These are phyloP conservation scores for Cebidichthys violaceus DNA, from an alignment of 2,113 vertebrate species.

Conservation along the genomic window DNA sequence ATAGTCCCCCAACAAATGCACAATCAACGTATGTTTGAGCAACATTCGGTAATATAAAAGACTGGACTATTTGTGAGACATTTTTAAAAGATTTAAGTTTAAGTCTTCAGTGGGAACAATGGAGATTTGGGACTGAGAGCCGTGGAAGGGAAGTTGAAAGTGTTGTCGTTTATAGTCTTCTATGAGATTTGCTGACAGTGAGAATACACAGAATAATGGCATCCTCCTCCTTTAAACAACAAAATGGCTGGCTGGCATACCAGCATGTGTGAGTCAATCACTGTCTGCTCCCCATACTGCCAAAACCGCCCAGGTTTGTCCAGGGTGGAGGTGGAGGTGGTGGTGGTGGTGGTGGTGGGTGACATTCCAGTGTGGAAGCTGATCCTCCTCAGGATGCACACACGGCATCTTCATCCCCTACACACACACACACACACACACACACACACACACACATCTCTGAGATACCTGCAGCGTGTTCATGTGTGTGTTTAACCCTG, in stretches of 20 bases:
- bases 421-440: slow-evolving; percentile 7
- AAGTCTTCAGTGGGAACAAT: too few relatives aligned
- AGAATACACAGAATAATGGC: neutral
- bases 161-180: neutral
- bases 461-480: neutral
- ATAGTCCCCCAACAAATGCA: neutral
- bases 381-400: slow-evolving; percentile 7
- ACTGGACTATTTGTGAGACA: too few relatives aligned
- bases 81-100: too few relatives aligned
- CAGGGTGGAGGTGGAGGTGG: neutral
- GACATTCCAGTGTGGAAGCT: slow-evolving; percentile 13
- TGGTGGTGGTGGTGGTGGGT: neutral
- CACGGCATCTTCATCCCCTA: slow-evolving; percentile 1
- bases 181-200: neutral
- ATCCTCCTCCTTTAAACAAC: too few relatives aligned
- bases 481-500: neutral
- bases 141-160: neutral
- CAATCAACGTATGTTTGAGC: neutral
- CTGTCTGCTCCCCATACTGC: neutral
- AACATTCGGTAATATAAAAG: too few relatives aligned
- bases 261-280: neutral
- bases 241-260: neutral
- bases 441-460: neutral
- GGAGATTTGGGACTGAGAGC: neutral
- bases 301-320: neutral